phyloP scores from a whole-genome alignment of 2,888 invertebrate genomes.

The Hydraecia micacea region DNA sequence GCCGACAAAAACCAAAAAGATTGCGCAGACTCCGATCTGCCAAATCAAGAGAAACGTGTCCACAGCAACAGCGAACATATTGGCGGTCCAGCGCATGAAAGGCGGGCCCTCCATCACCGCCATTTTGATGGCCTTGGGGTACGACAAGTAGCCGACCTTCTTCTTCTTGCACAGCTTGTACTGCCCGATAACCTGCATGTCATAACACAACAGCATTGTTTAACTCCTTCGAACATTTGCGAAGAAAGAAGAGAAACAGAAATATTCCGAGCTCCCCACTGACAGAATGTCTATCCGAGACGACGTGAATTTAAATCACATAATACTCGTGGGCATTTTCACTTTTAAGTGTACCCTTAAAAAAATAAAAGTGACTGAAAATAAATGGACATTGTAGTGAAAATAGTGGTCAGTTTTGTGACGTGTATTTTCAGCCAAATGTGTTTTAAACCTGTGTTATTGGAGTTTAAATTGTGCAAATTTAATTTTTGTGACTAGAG shows the following conservation, averaged over 20 bases:
- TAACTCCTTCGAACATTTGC: not conserved
- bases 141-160: constrained; percentile 92
- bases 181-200: constrained; percentile 88
- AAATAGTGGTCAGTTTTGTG: too few relatives aligned
- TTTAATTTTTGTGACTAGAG: too few relatives aligned
- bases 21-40: constrained; percentile 97
- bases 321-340: too few relatives aligned
- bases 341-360: too few relatives aligned
- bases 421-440: too few relatives aligned
- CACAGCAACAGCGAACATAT: constrained; percentile 87
- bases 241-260: not conserved
- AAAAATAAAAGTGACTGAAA: too few relatives aligned
- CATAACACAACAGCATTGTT: not conserved
- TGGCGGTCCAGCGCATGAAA: constrained; percentile 85
- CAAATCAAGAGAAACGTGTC: constrained; percentile 92
- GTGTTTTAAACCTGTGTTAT: too few relatives aligned
- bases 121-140: constrained; percentile 93
- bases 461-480: too few relatives aligned
- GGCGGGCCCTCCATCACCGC: constrained; percentile 93
- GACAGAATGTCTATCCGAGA: not conserved
- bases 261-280: not conserved
- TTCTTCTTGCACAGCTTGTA: constrained; percentile 88
- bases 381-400: too few relatives aligned
- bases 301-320: not conserved
- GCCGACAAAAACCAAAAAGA: constrained; percentile 95